A percentile compares a stretch with the other conserved stretches of the same genome.
These are phyloP conservation scores for Agraylea sexmaculata DNA, from an alignment of 1,140 invertebrate species.

Conservation along the genomic window DNA sequence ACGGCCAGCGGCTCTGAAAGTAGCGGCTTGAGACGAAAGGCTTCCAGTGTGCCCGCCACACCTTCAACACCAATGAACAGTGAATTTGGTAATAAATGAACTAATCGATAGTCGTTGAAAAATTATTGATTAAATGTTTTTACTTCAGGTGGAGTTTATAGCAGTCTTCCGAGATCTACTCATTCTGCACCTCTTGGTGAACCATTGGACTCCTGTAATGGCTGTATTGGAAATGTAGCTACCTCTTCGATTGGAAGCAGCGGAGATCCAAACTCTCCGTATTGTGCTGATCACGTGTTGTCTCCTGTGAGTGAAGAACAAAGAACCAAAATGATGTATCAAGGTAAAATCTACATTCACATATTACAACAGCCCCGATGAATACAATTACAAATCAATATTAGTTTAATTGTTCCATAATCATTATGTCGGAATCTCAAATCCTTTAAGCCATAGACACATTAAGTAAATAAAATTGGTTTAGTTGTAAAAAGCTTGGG, in stretches of 20 bases:
- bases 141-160: conserved; percentile 49
- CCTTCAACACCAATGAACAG: conserved; percentile 64
- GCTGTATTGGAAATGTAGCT: conserved; percentile 33
- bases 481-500: no score
- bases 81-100: conserved; percentile 37
- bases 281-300: conserved; percentile 29
- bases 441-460: no score
- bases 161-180: conserved; percentile 68
- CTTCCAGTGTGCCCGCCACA: conserved; percentile 71
- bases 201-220: conserved; percentile 38
- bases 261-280: conserved; percentile 25
- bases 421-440: no score
- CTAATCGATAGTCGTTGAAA: no score
- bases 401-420: no score
- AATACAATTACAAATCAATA: no score
- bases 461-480: no score
- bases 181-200: conserved; percentile 57
- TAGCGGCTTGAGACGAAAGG: conserved; percentile 57
- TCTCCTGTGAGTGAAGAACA: conserved; percentile 31
- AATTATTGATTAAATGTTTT: no score
- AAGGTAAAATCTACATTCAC: conserved; percentile 12
- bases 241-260: conserved; percentile 37
- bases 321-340: conserved; percentile 20
- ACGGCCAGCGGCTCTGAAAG: conserved; percentile 45
- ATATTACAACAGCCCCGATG: no score